Evolutionary conservation across 1,140 invertebrate species (phyloP), one percentile per base, ranked within the genome.

Genomic region (Radopholus similis): DNA sequence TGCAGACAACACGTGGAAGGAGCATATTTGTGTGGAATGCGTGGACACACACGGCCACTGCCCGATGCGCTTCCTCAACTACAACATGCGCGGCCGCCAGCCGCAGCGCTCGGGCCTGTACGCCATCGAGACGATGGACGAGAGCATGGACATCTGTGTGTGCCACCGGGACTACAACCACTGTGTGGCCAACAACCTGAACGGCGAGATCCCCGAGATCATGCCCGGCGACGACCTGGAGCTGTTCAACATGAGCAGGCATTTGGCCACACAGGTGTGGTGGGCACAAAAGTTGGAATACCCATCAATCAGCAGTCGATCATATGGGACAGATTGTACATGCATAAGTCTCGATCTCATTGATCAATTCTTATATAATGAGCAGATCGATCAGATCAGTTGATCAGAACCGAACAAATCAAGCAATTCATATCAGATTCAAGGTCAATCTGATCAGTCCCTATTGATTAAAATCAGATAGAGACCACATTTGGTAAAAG

Each of bases 1-100:
- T 80, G 65, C 44, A 80, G 78, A 81, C 54, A 78, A 77, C 34
- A 74, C 75, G 2, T 81, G 78, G 78, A 82, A 81, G 54, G 80
- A 81, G 51, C 64, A 75, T 21, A 66, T 82, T 26, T 81, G 78
- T 64, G 63, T 72, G 9, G 77, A 81, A 53, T 81, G 78, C 53
- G 66, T 64, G 8, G 62, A 68, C 34, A 54, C 67, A 40, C 57
- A 70, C 18, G 78, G 78, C 11, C 78, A 81, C 51, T 81, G 78
- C 56, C 79, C 78, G 2, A 82, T 81, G 79, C 60, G 73, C 11
- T 81, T 81, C 56, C 73, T 42, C 32, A 34, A 82, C 55, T 56
- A 64, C 30, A 15, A 49, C 44, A 15, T 13, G 9, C 9, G 15
- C n/a, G 44, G 44, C 9, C 8, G 44, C 18, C n/a, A 1, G n/a